Conservation (phyloP, 1,140 invertebrate genomes). For the Phocides pigmalion region DNA sequence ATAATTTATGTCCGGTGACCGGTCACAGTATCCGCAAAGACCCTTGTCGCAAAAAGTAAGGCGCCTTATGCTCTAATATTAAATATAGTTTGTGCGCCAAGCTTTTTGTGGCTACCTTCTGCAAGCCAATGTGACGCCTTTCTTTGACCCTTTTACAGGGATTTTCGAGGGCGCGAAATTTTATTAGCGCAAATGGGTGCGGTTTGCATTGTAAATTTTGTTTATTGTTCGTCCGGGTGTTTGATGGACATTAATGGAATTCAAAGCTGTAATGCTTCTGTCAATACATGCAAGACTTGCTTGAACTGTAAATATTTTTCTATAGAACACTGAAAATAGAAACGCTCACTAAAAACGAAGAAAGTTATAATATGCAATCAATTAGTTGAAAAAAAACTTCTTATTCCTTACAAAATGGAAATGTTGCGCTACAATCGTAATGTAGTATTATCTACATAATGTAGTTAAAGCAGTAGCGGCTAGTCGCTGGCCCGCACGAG, state of each 20-base stretch:
- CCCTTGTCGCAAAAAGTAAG: conserved; percentile 68
- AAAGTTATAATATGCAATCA: neutral
- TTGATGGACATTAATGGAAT: conserved; percentile 11
- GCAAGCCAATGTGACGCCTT: conserved; percentile 59
- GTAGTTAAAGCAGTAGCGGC: neutral
- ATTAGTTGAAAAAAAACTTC: neutral
- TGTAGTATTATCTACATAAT: neutral
- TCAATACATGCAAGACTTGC: neutral
- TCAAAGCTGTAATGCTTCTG: neutral
- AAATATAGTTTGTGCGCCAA: conserved; percentile 73
- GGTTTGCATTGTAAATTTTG: conserved; percentile 34
- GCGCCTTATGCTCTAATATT: conserved; percentile 78
- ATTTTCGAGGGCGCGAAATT: conserved; percentile 62
- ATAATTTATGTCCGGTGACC: conserved; percentile 2
- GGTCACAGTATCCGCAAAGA: conserved; percentile 35
- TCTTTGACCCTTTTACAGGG: conserved; percentile 75
- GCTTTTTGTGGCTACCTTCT: conserved; percentile 60
- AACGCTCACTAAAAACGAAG: neutral
- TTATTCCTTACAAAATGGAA: neutral
- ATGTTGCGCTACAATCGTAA: neutral
- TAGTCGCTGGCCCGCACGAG: neutral
- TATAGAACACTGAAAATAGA: neutral
- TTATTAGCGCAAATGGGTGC: conserved; percentile 33
- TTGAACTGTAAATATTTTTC: neutral
- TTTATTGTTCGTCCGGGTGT: conserved; percentile 23